Evolutionary conservation across 2,113 vertebrate genomes (phyloP), one percentile per base, ranked within the genome.

Genomic region (Misgurnus anguillicaudatus): DNA sequence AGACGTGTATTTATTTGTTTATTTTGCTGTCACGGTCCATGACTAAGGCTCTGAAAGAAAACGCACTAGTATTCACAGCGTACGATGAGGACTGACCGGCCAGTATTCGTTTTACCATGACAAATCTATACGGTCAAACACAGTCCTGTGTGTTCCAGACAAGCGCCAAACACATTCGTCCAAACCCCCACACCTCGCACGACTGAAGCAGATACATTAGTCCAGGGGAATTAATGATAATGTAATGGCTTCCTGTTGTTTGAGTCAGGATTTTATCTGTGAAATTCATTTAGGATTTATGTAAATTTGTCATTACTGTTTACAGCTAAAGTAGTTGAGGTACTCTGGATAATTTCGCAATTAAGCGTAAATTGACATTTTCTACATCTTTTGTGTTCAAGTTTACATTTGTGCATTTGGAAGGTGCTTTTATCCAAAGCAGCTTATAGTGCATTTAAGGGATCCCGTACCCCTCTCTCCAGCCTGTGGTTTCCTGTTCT

Each of bases 1-100:
- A 92, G 88, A 90, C 91, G 91, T 89, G 87, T 94, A 94, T 95
- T 96, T 95, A 94, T 95, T 95, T 96, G 95, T 95, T 95, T 95
- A 94, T 94, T 94, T 95, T 95, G 92, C 93, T 95, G 94, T 95
- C 94, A 94, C 90, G 93, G 93, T 92, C 91, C 90, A 91, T 94
- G 90, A 93, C 91, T 94, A 91, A 93, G 92, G 86, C 90, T 93
- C 91, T 90, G 89, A 92, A 83, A 86, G 90, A 91, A 93, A 91
- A 91, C 90, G 91, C 92, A 91, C 93, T 90, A 90, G 90, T 91
- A 91, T 93, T 94, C 91, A 90, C 89, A 90, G 90, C 83, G 83
- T 88, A 78, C 21, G 53, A 90, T 92, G 91, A 94, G 92, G 92
- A 92, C 92, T 93, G 91, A 89, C 73, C 91, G 86, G 90, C 91